phyloP scores from a whole-genome alignment of 2,797 vertebrate species.

The Ctenochaetus hawaiiensis region DNA sequence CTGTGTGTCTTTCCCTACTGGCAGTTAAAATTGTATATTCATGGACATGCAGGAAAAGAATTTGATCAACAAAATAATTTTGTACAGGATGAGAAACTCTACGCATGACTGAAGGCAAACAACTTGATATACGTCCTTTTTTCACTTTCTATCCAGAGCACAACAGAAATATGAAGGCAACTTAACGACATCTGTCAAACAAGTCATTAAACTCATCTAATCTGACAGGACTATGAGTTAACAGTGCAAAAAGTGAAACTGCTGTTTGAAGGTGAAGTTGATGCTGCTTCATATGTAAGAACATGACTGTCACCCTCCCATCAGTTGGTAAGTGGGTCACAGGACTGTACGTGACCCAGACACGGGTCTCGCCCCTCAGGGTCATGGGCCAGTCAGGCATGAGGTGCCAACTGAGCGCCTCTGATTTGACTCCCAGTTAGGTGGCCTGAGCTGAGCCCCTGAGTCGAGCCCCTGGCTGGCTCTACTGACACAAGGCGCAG shows the following conservation, averaged over 20 bases:
- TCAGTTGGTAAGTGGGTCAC: conserved; percentile 85
- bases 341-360: conserved; percentile 87
- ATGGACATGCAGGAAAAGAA: background rate
- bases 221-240: conserved; percentile 17
- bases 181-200: conserved; percentile 15
- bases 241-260: conserved; percentile 10
- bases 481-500: conserved; percentile 68
- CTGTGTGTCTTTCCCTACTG: too few relatives aligned
- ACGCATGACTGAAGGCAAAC: conserved; percentile 2
- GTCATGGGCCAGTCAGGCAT: conserved; percentile 93
- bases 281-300: conserved; percentile 77
- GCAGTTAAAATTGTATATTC: too few relatives aligned
- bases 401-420: conserved; percentile 85
- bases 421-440: conserved; percentile 83
- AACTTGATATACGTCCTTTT: background rate
- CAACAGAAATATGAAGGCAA: conserved; percentile 6
- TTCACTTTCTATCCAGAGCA: background rate
- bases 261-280: conserved; percentile 65
- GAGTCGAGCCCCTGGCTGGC: conserved; percentile 62
- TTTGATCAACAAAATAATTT: background rate
- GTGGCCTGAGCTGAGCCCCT: conserved; percentile 73
- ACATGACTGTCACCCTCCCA: conserved; percentile 84
- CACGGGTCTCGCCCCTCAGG: conserved; percentile 87
- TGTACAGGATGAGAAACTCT: background rate
- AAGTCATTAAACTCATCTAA: conserved; percentile 11